Percentiles rank a stretch among this genome's conserved stretches.
Conservation (phyloP, 2,888 invertebrate species). For the Pachymerium ferrugineum region DNA sequence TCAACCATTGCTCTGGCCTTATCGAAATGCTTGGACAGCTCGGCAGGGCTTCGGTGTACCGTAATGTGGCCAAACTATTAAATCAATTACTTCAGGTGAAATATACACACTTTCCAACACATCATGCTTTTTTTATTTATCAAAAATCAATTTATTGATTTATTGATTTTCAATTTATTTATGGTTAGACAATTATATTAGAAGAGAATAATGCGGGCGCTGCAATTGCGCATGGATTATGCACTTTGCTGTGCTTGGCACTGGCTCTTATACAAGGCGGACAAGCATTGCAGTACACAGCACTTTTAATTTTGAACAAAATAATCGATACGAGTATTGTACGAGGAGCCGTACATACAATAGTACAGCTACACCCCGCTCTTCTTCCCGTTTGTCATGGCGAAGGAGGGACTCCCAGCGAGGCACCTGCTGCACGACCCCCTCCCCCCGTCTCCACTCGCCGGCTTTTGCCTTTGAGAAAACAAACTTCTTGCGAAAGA, state of each 20-base stretch:
- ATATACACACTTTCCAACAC: too few relatives aligned
- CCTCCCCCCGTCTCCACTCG: background rate
- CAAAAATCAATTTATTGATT: too few relatives aligned
- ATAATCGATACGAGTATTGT: slow-evolving; percentile 54
- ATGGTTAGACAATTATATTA: background rate
- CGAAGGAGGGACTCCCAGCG: background rate
- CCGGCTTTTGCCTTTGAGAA: slow-evolving; percentile 34
- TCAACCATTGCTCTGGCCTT: slow-evolving; percentile 47
- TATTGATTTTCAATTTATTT: background rate
- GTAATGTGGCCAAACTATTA: slow-evolving; percentile 50
- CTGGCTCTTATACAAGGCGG: slow-evolving; percentile 55
- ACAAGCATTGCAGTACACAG: slow-evolving; percentile 58
- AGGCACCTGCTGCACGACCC: background rate
- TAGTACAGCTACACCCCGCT: slow-evolving; percentile 7
- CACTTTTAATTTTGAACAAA: slow-evolving; percentile 57
- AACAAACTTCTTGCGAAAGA: slow-evolving; percentile 34
- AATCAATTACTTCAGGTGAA: slow-evolving; percentile 52
- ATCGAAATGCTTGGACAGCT: slow-evolving; percentile 49
- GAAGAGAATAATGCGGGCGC: background rate
- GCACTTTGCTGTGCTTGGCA: slow-evolving; percentile 54
- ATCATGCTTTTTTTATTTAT: too few relatives aligned
- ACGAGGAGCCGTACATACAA: slow-evolving; percentile 43
- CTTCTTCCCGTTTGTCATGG: background rate
- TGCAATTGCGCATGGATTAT: slow-evolving; percentile 42
- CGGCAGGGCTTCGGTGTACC: slow-evolving; percentile 48